Base-by-base conservation (phyloP, 2,113 vertebrate species). In the Campylorhamphus procurvoides region DNA sequence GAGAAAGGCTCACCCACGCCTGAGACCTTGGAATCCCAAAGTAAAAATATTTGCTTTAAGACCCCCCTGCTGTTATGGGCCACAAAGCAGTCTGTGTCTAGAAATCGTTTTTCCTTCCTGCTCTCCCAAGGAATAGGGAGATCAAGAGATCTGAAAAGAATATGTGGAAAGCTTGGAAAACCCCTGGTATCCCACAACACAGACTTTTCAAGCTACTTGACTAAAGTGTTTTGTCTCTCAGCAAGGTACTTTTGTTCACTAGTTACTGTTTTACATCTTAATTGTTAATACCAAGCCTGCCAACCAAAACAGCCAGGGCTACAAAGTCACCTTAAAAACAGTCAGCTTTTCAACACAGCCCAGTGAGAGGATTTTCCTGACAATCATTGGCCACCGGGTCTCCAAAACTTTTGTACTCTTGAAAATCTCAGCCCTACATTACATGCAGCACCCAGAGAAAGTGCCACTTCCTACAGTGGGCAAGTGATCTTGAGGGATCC, bases 81-180 rank as follows among this genome's bases (percentile, higher is more conserved):
- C 39, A 94, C 50, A 82, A 83, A 82, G 29, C 24, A 68, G 13
- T 5, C 63, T 66, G 47, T 89, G 46, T 55, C 53, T 58, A 80
- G 50, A n/a, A 72, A 28, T 27, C 31, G 5, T 50, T 91, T 72
- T 39, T 10, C 27, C 20, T 59, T 39, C 24, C 33, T 56, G 7
- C 19, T 58, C 58, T 90, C 87, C 28, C 6, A 63, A 14, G 12
- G 37, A 37, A 59, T 15, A 84, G 37, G 37, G 49, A 64, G 15
- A 80, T 44, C 17, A 76, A 79, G 18, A 78, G 31, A 91, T 29
- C 19, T 42, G 52, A 91, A 28, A 56, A 53, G 4, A 49, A 2
- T 6, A 69, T 49, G 67, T 49, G 37, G 80, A 90, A 93, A 92
- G 75, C 73, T 19, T 82, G 92, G 94, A 94, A 97, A 96, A 33